Evolutionary conservation across 1,140 invertebrate species (phyloP).

Genomic region (Camponotus pennsylvanicus): DNA sequence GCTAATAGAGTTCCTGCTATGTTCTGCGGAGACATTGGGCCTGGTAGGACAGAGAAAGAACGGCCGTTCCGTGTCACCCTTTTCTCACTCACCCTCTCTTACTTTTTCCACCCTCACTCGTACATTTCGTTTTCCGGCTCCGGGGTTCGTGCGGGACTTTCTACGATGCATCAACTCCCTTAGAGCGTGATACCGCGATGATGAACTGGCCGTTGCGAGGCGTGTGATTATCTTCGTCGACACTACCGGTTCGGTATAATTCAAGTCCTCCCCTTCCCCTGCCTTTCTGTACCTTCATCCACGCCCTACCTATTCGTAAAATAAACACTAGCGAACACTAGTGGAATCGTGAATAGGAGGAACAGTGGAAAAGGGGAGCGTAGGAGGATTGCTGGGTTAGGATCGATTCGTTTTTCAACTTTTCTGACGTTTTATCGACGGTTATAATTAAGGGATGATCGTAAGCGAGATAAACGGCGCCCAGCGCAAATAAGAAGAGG

Average conservation of each 20-base stretch:
- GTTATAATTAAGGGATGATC: conserved; percentile 48
- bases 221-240: conserved; percentile 81
- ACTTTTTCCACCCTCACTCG: conserved; percentile 22
- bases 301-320: conserved; percentile 46
- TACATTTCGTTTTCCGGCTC: conserved; percentile 62
- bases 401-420: conserved; percentile 48
- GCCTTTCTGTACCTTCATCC: background rate
- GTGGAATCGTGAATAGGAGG: conserved; percentile 8
- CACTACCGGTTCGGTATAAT: conserved; percentile 78
- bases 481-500: conserved; percentile 9
- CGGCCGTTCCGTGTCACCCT: conserved; percentile 12
- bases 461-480: background rate
- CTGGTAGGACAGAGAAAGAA: background rate
- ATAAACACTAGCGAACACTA: conserved; percentile 53
- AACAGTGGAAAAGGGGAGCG: no score
- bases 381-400: background rate
- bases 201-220: conserved; percentile 81
- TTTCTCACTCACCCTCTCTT: background rate
- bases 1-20: conserved; percentile 72
- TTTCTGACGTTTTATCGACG: conserved; percentile 45
- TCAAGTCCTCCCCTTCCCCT: conserved; percentile 64
- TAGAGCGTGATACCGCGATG: conserved; percentile 77
- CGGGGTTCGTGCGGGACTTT: conserved; percentile 77
- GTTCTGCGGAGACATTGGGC: conserved; percentile 21
- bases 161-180: conserved; percentile 79